These are phyloP conservation scores for Silvanus unidentatus DNA, from an alignment of 2,888 invertebrate genomes.

Conservation along the genomic window DNA sequence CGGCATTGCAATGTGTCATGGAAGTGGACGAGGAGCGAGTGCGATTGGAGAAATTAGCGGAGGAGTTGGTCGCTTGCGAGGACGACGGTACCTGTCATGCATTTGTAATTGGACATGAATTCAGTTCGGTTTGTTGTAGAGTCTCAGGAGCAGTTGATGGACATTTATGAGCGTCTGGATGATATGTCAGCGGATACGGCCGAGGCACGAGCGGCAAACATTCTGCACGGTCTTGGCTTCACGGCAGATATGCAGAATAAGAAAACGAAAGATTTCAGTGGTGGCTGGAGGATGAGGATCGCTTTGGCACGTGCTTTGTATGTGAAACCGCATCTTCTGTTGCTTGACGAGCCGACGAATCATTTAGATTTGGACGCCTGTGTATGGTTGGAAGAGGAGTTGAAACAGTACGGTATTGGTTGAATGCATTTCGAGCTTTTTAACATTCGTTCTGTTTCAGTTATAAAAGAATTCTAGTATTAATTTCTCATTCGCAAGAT, in stretches of 20 bases:
- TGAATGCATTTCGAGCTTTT: conserved; percentile 2
- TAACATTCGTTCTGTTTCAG: conserved; percentile 44
- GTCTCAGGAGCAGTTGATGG: conserved; percentile 92
- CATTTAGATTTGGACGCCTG: conserved; percentile 98
- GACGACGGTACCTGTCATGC: conserved; percentile 65
- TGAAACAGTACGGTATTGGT: conserved; percentile 63
- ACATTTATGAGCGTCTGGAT: conserved; percentile 95
- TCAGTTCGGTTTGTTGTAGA: conserved; percentile 49
- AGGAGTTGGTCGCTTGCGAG: conserved; percentile 76
- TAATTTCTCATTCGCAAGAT: conserved; percentile 99
- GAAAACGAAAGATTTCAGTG: conserved; percentile 82
- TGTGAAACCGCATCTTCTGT: conserved; percentile 91
- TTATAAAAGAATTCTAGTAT: conserved; percentile 92
- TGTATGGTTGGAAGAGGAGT: conserved; percentile 98
- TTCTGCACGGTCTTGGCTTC: conserved; percentile 96
- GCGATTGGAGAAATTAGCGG: conserved; percentile 86
- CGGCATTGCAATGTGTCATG: conserved; percentile 93
- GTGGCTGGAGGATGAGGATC: conserved; percentile 99
- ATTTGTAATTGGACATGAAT: conserved; percentile 7
- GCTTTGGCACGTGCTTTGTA: conserved; percentile 94
- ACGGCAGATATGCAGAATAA: conserved; percentile 77
- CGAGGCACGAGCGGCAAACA: conserved; percentile 88
- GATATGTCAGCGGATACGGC: conserved; percentile 96
- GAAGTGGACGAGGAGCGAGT: conserved; percentile 95
- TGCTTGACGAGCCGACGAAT: conserved; percentile 93